Evolutionary conservation across 2,113 vertebrate species (phyloP), one percentile per base, ranked within the genome.

Genomic region (Limnothrissa miodon): DNA sequence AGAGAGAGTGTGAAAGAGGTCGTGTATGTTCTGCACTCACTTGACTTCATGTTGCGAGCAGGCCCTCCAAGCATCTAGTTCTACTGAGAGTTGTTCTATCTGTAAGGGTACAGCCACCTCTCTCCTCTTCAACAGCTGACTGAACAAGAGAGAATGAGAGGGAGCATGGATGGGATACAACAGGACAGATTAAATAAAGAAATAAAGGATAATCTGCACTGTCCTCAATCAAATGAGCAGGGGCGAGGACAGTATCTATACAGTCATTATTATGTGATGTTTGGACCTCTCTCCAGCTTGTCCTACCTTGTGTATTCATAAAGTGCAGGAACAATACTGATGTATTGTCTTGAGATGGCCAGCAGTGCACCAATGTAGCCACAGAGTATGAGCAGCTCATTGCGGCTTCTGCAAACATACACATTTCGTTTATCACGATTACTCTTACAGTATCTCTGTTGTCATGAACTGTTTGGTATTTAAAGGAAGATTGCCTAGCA

Each of bases 231-330:
- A 56, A 56, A 56, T 56, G 19, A 56, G 21, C 51, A 53, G 19
- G 21, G 17, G 51, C 51, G 23, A 66, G 25, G 5, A n/a, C 53
- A 23, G 53, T 59, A n/a, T 21, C 15, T 25, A 59, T 25, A 59
- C 21, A n/a, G 5, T 59, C 6, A 42, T 42, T 6, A 42, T 42
- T 42, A 42, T 42, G 8, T 29, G 25, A 8, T 11, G 25, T 66
- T 33, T 9, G 29, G 59, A 33, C 25, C 7, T 1, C 39, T 21
- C 1, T 23, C 53, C 78, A 8, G 13, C 45, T 21, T 21, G 25
- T 62, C 82, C 33, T 94, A 99, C 98, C 97, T 98, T 74, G 98
- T 99, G 78, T 99, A 99, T 81, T 99, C 98, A 53, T 98, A 99
- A 78, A 99, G 95, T 45, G 97, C 96, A 48, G 98, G 97, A 13